Evolutionary conservation across 2,113 vertebrate genomes (phyloP), one percentile per base, ranked within the genome.

Genomic region (Mesitornis unicolor): DNA sequence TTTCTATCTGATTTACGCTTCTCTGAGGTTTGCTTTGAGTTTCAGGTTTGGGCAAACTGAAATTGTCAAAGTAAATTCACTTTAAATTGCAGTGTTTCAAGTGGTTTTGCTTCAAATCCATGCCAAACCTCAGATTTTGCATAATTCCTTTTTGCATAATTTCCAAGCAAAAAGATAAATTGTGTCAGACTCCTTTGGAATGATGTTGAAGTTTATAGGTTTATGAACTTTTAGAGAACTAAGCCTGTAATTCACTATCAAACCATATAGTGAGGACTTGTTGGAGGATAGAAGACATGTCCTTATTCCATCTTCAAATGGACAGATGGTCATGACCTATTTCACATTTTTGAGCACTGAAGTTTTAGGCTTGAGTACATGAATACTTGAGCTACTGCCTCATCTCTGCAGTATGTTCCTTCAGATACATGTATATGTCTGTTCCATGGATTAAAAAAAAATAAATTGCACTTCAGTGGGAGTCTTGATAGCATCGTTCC

Each of bases 121-220:
- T 70, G 90, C 87, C 75, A 96, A 90, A 86, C 91, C 91, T 83
- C 91, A 70, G 67, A 70, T 90, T 96, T 90, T 96, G 67, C 93
- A 88, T 95, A 71, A 88, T 92, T 91, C 78, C 47, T 76, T 60
- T 91, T 69, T 85, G 48, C 81, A 38, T 90, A 67, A 90, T 67
- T 87, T 59, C 54, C 54, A 74, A 70, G 54, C 16, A 67, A 73
- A 84, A 86, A 74, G 54, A 77, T 83, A 76, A 76, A 54, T 88
- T 73, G 26, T 61, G 14, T 86, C 63, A 70, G 51, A 24, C 18
- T 96, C 8, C 5, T 74, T 79, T 57, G 82, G 64, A 84, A 88
- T 17, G 42, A 33, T 12, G 10, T 51, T 80, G 45, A 79, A 89
- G 50, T 79, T 83, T 40, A 33, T 7, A 54, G 14, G 51, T 70